These are phyloP conservation scores for Sphenodon punctatus DNA, from an alignment of 2,797 vertebrate species.

Conservation along the genomic window DNA sequence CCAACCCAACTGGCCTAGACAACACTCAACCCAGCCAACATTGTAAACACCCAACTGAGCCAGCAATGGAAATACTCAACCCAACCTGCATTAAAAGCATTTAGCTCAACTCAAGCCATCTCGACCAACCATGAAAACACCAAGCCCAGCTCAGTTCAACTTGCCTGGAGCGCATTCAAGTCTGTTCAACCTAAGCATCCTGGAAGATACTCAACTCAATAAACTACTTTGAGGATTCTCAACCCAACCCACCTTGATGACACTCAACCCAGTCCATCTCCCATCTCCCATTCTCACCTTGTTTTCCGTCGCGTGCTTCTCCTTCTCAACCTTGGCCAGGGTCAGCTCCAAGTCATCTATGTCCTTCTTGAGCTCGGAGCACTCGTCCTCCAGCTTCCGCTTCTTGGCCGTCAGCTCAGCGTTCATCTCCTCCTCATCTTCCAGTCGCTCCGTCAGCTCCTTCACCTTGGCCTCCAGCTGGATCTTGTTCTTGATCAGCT, in stretches of 20 bases:
- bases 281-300: constrained; percentile 64
- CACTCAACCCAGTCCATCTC: background rate
- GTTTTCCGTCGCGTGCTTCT: constrained; percentile 90
- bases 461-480: constrained; percentile 85
- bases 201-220: background rate
- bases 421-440: constrained; percentile 87
- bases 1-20: background rate
- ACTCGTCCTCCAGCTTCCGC: constrained; percentile 89
- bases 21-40: too few relatives aligned
- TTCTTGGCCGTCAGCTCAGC: constrained; percentile 88
- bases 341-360: constrained; percentile 90
- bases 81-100: background rate
- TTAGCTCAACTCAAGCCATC: background rate
- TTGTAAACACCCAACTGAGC: background rate
- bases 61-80: background rate
- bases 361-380: constrained; percentile 87
- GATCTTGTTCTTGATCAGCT: constrained; percentile 87
- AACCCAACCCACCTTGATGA: background rate
- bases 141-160: background rate
- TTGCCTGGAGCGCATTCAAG: too few relatives aligned
- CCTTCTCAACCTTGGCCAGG: constrained; percentile 89
- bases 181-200: background rate
- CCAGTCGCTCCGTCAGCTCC: constrained; percentile 81
- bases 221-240: background rate
- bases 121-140: background rate